A percentile compares a stretch with the other conserved stretches of the same genome.
Evolutionary conservation across 2,888 invertebrate species (phyloP).

Genomic region (Corbicula japonica): DNA sequence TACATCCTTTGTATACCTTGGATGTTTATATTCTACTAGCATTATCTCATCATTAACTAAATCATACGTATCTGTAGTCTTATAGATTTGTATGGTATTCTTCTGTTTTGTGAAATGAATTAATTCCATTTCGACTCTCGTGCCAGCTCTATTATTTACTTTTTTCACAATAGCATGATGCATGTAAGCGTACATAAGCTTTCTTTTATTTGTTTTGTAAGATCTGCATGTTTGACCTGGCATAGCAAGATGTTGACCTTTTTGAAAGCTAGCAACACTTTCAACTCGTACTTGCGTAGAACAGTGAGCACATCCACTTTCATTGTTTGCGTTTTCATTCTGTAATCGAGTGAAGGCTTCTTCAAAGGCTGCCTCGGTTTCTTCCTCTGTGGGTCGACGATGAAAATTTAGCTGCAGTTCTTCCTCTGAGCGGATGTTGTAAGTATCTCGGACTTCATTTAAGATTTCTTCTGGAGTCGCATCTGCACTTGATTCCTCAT

Average conservation of each 20-base stretch:
- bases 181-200: conserved; percentile 8
- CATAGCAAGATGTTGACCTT: conserved; percentile 30
- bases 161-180: conserved; percentile 39
- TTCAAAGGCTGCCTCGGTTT: background rate
- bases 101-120: conserved; percentile 26
- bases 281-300: conserved; percentile 19
- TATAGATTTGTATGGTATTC: background rate
- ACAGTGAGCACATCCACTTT: conserved; percentile 27
- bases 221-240: conserved; percentile 6
- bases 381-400: background rate
- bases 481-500: background rate
- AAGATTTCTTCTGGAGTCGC: background rate
- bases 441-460: conserved; percentile 3
- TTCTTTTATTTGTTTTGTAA: background rate
- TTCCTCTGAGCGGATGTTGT: background rate
- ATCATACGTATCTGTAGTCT: conserved; percentile 3
- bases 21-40: conserved; percentile 9
- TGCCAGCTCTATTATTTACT: conserved; percentile 3
- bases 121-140: conserved; percentile 7
- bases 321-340: background rate
- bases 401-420: background rate
- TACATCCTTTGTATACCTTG: conserved; percentile 4
- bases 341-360: background rate
- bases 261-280: conserved; percentile 3
- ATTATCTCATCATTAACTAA: conserved; percentile 22